These are phyloP conservation scores for Microdon myrmicae DNA, from an alignment of 2,888 invertebrate genomes.

Conservation along the genomic window DNA sequence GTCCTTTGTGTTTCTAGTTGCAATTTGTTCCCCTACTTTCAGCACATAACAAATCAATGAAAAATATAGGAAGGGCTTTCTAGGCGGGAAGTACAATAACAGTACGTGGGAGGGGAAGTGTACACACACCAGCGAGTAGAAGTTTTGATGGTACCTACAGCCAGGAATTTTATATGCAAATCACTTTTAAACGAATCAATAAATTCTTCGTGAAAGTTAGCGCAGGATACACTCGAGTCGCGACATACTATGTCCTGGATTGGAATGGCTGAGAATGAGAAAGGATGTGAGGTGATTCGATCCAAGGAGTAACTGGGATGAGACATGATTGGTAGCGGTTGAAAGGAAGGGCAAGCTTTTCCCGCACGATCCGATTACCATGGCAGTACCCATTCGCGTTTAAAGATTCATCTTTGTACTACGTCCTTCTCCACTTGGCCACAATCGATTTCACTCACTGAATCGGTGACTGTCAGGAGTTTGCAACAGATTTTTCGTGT, in stretches of 20 bases:
- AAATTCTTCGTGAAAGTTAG: constrained; percentile 38
- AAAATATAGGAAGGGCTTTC: constrained; percentile 18
- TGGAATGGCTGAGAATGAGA: too few relatives aligned
- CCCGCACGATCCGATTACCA: constrained; percentile 47
- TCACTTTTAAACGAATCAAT: constrained; percentile 53
- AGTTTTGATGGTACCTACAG: constrained; percentile 18
- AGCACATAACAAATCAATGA: constrained; percentile 51
- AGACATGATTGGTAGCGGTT: constrained; percentile 27
- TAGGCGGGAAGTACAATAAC: not conserved
- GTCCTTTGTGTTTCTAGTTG: constrained; percentile 7
- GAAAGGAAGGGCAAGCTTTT: constrained; percentile 30
- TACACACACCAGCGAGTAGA: constrained; percentile 12
- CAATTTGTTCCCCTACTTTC: constrained; percentile 40
- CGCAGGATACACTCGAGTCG: too few relatives aligned
- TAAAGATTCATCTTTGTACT: constrained; percentile 38
- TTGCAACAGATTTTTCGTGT: constrained; percentile 35
- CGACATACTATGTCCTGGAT: too few relatives aligned
- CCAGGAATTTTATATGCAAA: constrained; percentile 50
- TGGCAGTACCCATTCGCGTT: constrained; percentile 34
- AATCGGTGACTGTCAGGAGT: constrained; percentile 38
- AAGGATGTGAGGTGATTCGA: too few relatives aligned
- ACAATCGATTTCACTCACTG: too few relatives aligned
- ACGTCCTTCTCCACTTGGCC: too few relatives aligned
- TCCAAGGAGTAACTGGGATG: not conserved
- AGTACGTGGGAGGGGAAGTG: constrained; percentile 5